A percentile compares a stretch with the other conserved stretches of the same genome.
These are phyloP conservation scores for Spinus pinus DNA, from an alignment of 2,797 vertebrate species.

Conservation along the genomic window DNA sequence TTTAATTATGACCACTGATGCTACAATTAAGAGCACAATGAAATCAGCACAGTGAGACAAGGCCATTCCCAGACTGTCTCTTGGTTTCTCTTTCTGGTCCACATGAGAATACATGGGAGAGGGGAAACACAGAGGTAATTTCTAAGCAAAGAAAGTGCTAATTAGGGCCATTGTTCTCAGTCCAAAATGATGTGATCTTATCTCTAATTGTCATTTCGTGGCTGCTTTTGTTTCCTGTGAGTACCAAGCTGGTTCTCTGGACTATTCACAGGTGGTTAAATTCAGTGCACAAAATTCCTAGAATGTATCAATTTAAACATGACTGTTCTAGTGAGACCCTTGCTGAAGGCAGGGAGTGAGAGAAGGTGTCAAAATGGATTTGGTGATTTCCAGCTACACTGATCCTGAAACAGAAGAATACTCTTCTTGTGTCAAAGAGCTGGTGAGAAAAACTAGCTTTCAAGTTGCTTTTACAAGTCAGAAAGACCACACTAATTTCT, in stretches of 20 bases:
- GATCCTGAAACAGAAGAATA: background rate
- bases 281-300: background rate
- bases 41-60: background rate
- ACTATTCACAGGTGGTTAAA: background rate
- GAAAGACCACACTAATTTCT: background rate
- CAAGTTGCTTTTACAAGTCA: background rate
- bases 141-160: background rate
- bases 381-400: background rate
- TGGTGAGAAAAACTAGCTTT: background rate
- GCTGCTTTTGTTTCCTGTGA: background rate
- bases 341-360: background rate
- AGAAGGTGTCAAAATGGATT: background rate
- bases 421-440: background rate
- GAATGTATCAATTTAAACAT: background rate
- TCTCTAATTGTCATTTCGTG: background rate
- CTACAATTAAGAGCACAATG: background rate
- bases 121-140: background rate
- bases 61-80: background rate
- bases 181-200: background rate
- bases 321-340: background rate
- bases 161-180: background rate
- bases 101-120: background rate
- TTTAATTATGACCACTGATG: slow-evolving; percentile 5
- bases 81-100: background rate
- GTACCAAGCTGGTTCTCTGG: background rate